A percentile compares a stretch with the other conserved stretches of the same genome.
Conservation (phyloP, 2,888 invertebrate species). For the Philaethria dido region DNA sequence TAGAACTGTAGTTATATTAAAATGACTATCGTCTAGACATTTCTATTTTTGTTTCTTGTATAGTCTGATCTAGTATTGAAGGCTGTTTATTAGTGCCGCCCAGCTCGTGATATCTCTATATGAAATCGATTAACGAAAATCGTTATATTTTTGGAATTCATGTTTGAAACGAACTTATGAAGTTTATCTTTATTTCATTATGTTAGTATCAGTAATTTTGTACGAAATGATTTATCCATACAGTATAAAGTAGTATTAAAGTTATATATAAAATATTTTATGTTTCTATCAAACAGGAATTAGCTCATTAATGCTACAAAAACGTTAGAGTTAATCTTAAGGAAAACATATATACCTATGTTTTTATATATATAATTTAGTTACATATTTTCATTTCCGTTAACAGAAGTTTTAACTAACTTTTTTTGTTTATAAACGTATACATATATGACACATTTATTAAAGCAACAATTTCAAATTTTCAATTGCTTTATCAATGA, state of each 20-base stretch:
- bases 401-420: not conserved
- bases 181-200: too few relatives aligned
- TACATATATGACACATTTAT: not conserved
- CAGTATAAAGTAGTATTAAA: too few relatives aligned
- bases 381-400: not conserved
- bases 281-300: not conserved
- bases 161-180: too few relatives aligned
- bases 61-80: not conserved
- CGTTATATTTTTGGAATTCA: not conserved
- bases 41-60: conserved; percentile 6
- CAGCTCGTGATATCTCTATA: not conserved
- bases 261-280: too few relatives aligned
- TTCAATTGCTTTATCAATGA: conserved; percentile 11
- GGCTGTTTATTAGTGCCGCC: not conserved
- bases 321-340: not conserved
- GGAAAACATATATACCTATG: not conserved
- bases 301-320: not conserved
- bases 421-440: not conserved
- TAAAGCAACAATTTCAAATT: not conserved
- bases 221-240: too few relatives aligned
- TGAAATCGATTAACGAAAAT: not conserved
- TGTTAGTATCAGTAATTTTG: too few relatives aligned
- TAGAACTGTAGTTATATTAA: not conserved
- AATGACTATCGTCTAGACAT: conserved; percentile 7
- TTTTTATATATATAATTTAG: not conserved